Percentiles rank a stretch among this genome's conserved stretches.
These are phyloP conservation scores for Umimayanthus chanpuru DNA, from an alignment of 92 coral and sea anemone genomes.

Conservation along the genomic window DNA sequence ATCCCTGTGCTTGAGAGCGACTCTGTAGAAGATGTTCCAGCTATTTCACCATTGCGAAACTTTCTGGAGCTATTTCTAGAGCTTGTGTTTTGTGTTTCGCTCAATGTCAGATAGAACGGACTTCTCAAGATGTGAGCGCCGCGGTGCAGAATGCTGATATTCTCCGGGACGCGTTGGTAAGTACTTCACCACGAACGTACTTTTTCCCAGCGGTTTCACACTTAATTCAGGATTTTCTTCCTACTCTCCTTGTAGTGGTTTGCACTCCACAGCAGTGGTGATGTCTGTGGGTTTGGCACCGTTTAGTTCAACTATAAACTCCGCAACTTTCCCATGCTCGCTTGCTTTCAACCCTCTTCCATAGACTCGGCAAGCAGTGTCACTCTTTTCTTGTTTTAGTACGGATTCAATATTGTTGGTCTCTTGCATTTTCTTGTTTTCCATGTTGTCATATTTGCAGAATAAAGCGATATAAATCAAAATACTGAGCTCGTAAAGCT, in stretches of 20 bases:
- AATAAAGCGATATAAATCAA: slow-evolving; percentile 91
- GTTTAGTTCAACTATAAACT: slow-evolving; percentile 87
- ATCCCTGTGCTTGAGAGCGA: slow-evolving; percentile 32
- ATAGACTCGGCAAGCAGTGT: slow-evolving; percentile 72
- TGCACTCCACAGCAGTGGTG: slow-evolving; percentile 95
- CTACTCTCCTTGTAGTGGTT: slow-evolving; percentile 72
- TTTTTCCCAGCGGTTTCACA: slow-evolving; percentile 87
- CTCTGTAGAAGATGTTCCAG: slow-evolving; percentile 22
- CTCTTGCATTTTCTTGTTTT: slow-evolving; percentile 46
- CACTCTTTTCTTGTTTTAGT: slow-evolving; percentile 39
- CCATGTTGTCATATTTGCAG: slow-evolving; percentile 84
- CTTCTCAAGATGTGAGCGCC: slow-evolving; percentile 96
- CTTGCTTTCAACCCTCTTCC: slow-evolving; percentile 86
- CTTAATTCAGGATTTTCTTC: slow-evolving; percentile 88
- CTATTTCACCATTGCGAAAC: background rate
- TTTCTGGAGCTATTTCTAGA: slow-evolving; percentile 16
- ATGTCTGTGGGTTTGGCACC: slow-evolving; percentile 95
- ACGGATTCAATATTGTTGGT: slow-evolving; percentile 24
- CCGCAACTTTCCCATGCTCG: slow-evolving; percentile 89
- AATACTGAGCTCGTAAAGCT: slow-evolving; percentile 91
- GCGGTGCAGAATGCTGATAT: slow-evolving; percentile 87
- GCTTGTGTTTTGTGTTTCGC: slow-evolving; percentile 46
- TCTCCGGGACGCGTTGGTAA: slow-evolving; percentile 92
- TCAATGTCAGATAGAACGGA: slow-evolving; percentile 87
- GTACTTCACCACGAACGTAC: slow-evolving; percentile 89